Evolutionary conservation across 2,888 invertebrate species (phyloP).

Genomic region (Phengaris arion): DNA sequence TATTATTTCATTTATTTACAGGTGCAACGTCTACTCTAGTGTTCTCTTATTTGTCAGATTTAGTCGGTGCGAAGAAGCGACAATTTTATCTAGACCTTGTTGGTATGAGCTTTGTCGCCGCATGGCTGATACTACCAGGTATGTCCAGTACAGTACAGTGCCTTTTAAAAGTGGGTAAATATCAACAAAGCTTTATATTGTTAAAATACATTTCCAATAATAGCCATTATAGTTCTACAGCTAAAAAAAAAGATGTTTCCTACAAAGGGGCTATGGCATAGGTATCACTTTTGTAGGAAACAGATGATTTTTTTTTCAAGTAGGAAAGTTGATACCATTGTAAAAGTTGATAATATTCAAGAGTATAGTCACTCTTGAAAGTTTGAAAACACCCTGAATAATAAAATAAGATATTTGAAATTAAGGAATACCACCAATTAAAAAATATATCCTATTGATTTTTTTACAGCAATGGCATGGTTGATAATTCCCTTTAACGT

Average conservation of each 20-base stretch:
- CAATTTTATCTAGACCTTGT: conserved; percentile 81
- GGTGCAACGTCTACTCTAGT: conserved; percentile 81
- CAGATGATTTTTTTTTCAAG: no score
- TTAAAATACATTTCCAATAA: no score
- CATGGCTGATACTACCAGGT: conserved; percentile 82
- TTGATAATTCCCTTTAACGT: conserved; percentile 79
- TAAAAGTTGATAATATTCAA: no score
- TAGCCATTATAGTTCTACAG: no score
- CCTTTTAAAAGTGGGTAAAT: no score
- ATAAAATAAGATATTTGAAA: neutral
- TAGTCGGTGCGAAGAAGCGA: conserved; percentile 79
- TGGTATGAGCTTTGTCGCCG: conserved; percentile 82
- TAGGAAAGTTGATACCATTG: no score
- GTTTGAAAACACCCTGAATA: neutral
- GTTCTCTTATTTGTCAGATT: conserved; percentile 83
- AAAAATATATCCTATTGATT: conserved; percentile 26
- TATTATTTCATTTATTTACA: conserved; percentile 38
- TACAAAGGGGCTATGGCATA: no score
- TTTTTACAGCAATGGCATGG: conserved; percentile 81
- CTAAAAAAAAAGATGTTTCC: no score
- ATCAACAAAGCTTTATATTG: no score
- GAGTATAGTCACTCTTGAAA: no score
- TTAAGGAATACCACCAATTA: neutral
- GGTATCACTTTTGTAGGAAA: no score
- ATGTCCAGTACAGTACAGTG: conserved; percentile 34